Conservation (phyloP, 2,113 vertebrate genomes). For the Zapus hudsonius region DNA sequence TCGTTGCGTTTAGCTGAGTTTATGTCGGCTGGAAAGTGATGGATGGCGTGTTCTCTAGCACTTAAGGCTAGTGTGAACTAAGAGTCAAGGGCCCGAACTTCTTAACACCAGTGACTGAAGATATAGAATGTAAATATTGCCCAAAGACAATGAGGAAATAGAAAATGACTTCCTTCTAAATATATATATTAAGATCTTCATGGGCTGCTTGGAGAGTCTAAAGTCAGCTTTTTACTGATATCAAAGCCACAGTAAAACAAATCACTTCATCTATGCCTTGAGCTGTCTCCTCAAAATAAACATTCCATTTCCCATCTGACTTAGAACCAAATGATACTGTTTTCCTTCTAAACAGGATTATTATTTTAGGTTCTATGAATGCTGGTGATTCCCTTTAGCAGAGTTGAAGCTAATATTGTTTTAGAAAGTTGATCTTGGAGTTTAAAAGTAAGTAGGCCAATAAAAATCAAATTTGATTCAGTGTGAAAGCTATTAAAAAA, state of each 20-base stretch:
- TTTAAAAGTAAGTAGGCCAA: slow-evolving; percentile 69
- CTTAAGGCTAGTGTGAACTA: slow-evolving; percentile 44
- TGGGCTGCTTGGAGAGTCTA: neutral
- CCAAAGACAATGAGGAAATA: slow-evolving; percentile 50
- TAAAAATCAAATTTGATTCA: slow-evolving; percentile 63
- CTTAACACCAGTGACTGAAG: slow-evolving; percentile 34
- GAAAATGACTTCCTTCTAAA: slow-evolving; percentile 41
- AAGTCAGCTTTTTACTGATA: slow-evolving; percentile 53
- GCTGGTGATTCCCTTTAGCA: slow-evolving; percentile 67
- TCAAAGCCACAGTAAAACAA: slow-evolving; percentile 66
- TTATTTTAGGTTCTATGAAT: slow-evolving; percentile 56
- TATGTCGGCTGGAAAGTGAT: slow-evolving; percentile 41
- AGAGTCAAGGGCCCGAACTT: slow-evolving; percentile 43
- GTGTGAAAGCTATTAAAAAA: slow-evolving; percentile 32
- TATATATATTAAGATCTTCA: slow-evolving; percentile 49
- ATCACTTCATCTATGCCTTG: slow-evolving; percentile 51
- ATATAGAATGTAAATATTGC: slow-evolving; percentile 36
- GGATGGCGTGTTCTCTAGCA: slow-evolving; percentile 30
- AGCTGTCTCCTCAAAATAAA: slow-evolving; percentile 68
- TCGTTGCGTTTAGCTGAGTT: slow-evolving; percentile 41
- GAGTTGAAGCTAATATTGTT: slow-evolving; percentile 74
- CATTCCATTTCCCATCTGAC: slow-evolving; percentile 68
- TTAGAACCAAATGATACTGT: slow-evolving; percentile 66
- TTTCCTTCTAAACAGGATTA: slow-evolving; percentile 75
- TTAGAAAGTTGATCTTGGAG: slow-evolving; percentile 59